Conservation (phyloP, 2,113 vertebrate genomes). For the Notechis scutatus region DNA sequence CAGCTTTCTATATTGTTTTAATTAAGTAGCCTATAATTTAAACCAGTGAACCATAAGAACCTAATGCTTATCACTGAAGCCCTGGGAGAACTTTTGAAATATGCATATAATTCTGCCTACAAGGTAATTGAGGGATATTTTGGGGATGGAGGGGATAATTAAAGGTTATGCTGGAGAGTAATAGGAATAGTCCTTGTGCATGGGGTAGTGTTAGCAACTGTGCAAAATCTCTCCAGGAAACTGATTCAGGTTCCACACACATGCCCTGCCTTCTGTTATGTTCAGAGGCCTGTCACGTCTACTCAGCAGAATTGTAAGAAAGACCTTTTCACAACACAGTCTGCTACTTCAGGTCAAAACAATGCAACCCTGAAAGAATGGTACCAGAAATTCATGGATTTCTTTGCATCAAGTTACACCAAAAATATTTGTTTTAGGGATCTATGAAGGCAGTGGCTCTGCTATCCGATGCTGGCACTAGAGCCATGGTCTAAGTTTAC, state of each 20-base stretch:
- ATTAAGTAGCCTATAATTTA: constrained; percentile 67
- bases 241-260: constrained; percentile 33
- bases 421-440: constrained; percentile 18
- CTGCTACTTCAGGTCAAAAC: constrained; percentile 59
- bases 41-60: constrained; percentile 64
- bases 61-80: constrained; percentile 66
- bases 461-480: not conserved
- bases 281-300: constrained; percentile 59
- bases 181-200: constrained; percentile 53
- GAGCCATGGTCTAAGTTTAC: not conserved
- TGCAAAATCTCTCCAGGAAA: constrained; percentile 56
- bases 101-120: constrained; percentile 62
- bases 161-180: constrained; percentile 62
- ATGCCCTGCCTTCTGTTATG: constrained; percentile 24
- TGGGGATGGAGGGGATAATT: constrained; percentile 65
- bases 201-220: constrained; percentile 50
- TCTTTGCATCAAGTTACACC: constrained; percentile 58
- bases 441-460: constrained; percentile 21
- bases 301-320: constrained; percentile 34
- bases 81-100: constrained; percentile 68
- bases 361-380: constrained; percentile 59
- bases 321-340: constrained; percentile 38
- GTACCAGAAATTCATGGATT: constrained; percentile 70
- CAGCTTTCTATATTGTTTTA: constrained; percentile 69
- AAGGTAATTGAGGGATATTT: constrained; percentile 65